These are phyloP conservation scores for Tiliacea citrago DNA, from an alignment of 2,888 invertebrate species.

Conservation along the genomic window DNA sequence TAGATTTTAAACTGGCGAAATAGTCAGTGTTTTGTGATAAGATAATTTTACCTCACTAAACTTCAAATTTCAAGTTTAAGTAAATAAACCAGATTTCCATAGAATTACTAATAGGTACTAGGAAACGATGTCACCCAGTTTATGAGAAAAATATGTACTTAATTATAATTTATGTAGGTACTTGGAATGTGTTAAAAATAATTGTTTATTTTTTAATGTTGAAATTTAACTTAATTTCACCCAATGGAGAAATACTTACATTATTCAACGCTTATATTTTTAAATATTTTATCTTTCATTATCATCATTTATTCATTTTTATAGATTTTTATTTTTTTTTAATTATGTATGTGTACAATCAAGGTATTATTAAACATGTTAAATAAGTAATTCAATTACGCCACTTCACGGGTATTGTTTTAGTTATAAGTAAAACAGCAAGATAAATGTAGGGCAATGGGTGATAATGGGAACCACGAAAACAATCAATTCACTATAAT, in stretches of 20 bases:
- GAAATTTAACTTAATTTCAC: background rate
- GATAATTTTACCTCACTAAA: constrained; percentile 5
- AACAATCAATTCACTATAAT: background rate
- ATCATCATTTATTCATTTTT: no score
- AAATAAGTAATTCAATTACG: background rate
- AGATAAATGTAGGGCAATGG: no score
- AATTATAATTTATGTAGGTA: background rate
- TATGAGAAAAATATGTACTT: constrained; percentile 9
- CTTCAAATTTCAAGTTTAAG: background rate
- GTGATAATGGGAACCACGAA: background rate
- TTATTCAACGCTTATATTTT: background rate
- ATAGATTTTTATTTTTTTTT: no score
- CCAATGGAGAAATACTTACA: background rate
- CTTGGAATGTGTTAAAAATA: background rate
- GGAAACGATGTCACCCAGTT: constrained; percentile 19
- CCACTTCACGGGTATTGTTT: background rate
- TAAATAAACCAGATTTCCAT: background rate
- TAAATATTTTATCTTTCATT: background rate
- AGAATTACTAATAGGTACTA: background rate
- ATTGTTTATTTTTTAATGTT: background rate
- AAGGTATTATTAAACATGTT: background rate
- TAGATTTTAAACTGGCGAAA: background rate
- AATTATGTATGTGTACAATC: background rate
- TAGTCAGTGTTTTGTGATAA: background rate
- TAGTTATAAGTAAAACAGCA: background rate